These are phyloP conservation scores for Harpalus rufipes DNA, from an alignment of 2,888 invertebrate species.

Conservation along the genomic window DNA sequence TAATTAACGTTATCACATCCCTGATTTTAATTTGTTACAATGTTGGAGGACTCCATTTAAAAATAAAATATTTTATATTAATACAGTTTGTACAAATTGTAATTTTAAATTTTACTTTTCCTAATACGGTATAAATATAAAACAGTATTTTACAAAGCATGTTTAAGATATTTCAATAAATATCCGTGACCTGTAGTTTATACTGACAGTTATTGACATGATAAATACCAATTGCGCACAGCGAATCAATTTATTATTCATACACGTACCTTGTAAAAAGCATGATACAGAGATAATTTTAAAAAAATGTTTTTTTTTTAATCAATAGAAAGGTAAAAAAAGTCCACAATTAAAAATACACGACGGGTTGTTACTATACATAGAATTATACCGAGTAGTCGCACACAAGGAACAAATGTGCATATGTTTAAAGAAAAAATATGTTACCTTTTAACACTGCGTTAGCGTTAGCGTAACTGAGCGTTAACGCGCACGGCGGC, in stretches of 20 bases:
- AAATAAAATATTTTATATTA: too few relatives aligned
- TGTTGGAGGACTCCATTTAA: too few relatives aligned
- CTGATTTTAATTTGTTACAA: too few relatives aligned
- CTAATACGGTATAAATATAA: too few relatives aligned
- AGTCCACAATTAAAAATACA: not conserved
- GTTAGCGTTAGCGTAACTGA: constrained; percentile 53
- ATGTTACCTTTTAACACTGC: constrained; percentile 57
- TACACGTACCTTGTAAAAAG: not conserved
- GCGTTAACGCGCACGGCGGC: constrained; percentile 32
- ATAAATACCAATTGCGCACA: not conserved
- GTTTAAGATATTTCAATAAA: too few relatives aligned
- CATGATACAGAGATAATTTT: not conserved
- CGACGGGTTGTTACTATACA: not conserved
- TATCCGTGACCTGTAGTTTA: too few relatives aligned
- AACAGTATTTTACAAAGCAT: too few relatives aligned
- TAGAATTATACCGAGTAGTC: not conserved
- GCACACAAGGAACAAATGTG: not conserved
- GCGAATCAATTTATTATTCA: not conserved
- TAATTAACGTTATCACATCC: too few relatives aligned
- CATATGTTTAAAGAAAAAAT: constrained; percentile 36
- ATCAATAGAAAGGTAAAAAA: not conserved
- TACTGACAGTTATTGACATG: too few relatives aligned
- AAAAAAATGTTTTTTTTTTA: not conserved
- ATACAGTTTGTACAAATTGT: too few relatives aligned
- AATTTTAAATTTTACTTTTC: too few relatives aligned